Evolutionary conservation across 2,113 vertebrate species (phyloP), one percentile per base, ranked within the genome.

Genomic region (Melanostigma gelatinosum): DNA sequence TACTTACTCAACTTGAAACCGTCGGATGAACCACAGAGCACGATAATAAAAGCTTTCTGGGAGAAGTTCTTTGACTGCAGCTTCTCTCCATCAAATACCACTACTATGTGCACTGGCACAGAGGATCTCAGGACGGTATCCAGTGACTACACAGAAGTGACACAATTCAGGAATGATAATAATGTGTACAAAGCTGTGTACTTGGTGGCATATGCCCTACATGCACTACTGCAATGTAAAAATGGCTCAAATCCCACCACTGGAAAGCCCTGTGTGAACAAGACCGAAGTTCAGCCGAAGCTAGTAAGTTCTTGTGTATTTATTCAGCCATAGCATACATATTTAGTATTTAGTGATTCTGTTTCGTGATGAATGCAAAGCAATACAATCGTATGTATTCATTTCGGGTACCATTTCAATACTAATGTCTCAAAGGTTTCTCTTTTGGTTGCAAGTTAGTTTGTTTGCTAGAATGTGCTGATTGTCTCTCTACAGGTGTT

Each of bases 161-260:
- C 68, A 71, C 34, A 85, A 44, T 91, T 91, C 66, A 87, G 90
- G 74, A 48, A 71, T 38, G 90, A 88, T 68, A 91, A 91, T 76
- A 92, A 90, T 72, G 79, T 94, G 13, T 94, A 94, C 63, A 91
- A 87, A 82, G 83, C 85, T 6, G 90, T 92, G 9, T 93, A 91
- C 76, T 54, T 88, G 27, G 72, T 92, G 42, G 93, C 93, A 32
- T 62, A 93, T 75, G 89, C 93, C 24, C 63, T 94, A 11, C 86
- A 88, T 18, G 9, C 72, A 16, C 46, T 94, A 24, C 20, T 94
- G 70, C 86, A 88, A 4, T 94, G 93, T 85, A 8, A 86, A 61
- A 86, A 89, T 38, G 88, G 85, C 22, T 83, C 65, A 63, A 92
- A 93, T 82, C 89, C 93, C 42, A 85, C 75, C 32, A 89, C 89